Percentiles rank a stretch among this genome's conserved stretches.
phyloP scores from a whole-genome alignment of 2,113 vertebrate species.

The Protomyctophum bolini region DNA sequence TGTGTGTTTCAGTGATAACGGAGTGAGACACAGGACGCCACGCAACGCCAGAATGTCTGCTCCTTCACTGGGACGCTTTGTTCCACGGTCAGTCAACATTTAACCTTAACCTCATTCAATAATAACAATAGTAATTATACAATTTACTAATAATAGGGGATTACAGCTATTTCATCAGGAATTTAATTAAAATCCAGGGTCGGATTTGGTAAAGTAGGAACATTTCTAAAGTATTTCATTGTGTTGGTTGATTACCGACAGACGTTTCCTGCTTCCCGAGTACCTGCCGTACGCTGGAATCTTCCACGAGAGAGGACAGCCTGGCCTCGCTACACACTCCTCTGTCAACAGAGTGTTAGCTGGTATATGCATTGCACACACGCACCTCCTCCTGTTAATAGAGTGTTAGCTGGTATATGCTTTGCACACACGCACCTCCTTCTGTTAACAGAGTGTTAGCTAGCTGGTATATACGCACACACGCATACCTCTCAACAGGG shows the following conservation, averaged over 20 bases:
- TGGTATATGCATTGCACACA: slow-evolving; percentile 75
- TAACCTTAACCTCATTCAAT: neutral
- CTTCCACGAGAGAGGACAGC: slow-evolving; percentile 97
- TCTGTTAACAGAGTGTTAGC: no score
- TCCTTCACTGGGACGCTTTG: slow-evolving; percentile 94
- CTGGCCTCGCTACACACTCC: slow-evolving; percentile 96
- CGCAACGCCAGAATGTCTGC: slow-evolving; percentile 97
- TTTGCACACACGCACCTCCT: no score
- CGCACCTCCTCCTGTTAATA: neutral
- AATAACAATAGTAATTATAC: neutral
- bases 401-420: no score
- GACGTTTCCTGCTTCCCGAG: slow-evolving; percentile 95
- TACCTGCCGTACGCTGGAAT: slow-evolving; percentile 98
- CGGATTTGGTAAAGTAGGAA: neutral
- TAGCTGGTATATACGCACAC: no score
- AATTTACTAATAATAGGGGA: neutral
- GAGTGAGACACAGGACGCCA: slow-evolving; percentile 92
- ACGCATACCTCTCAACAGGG: no score
- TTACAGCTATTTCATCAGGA: neutral
- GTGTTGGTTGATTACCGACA: slow-evolving; percentile 62
- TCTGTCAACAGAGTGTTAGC: slow-evolving; percentile 97
- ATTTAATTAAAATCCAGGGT: neutral
- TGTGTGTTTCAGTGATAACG: slow-evolving; percentile 83
- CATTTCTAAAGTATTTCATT: no score
- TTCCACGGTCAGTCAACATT: slow-evolving; percentile 85